Evolutionary conservation across 1,140 invertebrate genomes (phyloP).

Genomic region (Geopemphigus sp.): DNA sequence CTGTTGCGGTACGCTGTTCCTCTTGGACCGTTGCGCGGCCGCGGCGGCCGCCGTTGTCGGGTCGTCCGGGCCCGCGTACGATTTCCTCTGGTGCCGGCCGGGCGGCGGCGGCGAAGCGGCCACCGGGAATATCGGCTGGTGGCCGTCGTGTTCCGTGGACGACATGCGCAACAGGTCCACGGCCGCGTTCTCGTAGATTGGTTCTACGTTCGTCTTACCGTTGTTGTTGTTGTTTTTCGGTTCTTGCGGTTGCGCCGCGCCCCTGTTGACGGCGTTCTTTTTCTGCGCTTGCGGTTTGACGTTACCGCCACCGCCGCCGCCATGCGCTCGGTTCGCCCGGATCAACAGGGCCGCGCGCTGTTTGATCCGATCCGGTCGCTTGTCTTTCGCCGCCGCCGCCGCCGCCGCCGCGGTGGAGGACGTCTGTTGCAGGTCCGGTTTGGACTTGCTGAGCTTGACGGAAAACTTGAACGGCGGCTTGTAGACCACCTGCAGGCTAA

Average conservation of each 20-base stretch:
- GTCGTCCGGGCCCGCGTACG: slow-evolving; percentile 14
- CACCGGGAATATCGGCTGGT: slow-evolving; percentile 40
- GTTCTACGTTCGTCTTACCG: no score
- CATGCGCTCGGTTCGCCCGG: slow-evolving; percentile 39
- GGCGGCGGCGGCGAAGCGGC: slow-evolving; percentile 26
- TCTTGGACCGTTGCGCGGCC: background rate
- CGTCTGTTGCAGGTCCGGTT: slow-evolving; percentile 49
- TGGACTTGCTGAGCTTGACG: slow-evolving; percentile 65
- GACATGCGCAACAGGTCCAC: slow-evolving; percentile 53
- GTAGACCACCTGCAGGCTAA: slow-evolving; percentile 77
- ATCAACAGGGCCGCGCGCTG: slow-evolving; percentile 50
- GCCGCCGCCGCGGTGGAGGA: no score
- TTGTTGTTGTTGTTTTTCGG: background rate
- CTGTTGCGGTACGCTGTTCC: slow-evolving; percentile 30
- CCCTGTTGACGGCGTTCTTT: background rate
- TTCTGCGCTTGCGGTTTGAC: slow-evolving; percentile 1
- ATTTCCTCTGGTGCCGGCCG: slow-evolving; percentile 29
- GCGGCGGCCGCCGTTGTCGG: background rate
- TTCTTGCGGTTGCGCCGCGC: background rate
- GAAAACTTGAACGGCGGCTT: slow-evolving; percentile 83
- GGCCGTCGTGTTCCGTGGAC: slow-evolving; percentile 52
- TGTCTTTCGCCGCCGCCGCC: slow-evolving; percentile 29
- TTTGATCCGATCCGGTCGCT: slow-evolving; percentile 50
- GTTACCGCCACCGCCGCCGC: background rate
- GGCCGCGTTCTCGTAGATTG: slow-evolving; percentile 34